Percentiles rank a stretch among this genome's conserved stretches.
Evolutionary conservation across 1,140 invertebrate genomes (phyloP).

Genomic region (Arctopsyche grandis): DNA sequence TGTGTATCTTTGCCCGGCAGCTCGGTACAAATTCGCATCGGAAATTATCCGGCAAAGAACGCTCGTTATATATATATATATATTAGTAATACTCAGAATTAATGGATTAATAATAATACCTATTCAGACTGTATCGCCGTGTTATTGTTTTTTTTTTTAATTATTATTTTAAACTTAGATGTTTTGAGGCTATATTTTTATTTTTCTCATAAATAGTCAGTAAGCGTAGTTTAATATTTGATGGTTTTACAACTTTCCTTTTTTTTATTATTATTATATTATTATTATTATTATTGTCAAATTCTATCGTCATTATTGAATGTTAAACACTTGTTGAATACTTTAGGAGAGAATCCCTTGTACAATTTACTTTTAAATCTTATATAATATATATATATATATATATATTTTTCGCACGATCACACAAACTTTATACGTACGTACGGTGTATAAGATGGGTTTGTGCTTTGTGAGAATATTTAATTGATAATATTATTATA

Average conservation of each 20-base stretch:
- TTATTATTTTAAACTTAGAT: neutral
- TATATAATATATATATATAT: too few relatives aligned
- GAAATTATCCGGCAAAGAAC: too few relatives aligned
- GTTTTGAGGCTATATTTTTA: conserved; percentile 43
- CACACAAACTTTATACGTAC: too few relatives aligned
- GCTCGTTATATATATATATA: too few relatives aligned
- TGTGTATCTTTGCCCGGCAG: too few relatives aligned
- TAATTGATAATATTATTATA: neutral
- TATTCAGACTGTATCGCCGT: conserved; percentile 11
- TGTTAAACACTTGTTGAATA: conserved; percentile 2
- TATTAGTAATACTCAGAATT: too few relatives aligned
- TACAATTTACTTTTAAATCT: conserved; percentile 6
- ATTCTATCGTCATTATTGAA: neutral
- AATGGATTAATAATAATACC: neutral
- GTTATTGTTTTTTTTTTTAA: conserved; percentile 35
- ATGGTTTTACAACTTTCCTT: neutral
- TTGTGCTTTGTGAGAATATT: too few relatives aligned
- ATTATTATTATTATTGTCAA: conserved; percentile 6
- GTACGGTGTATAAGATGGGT: too few relatives aligned
- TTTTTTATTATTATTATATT: conserved; percentile 23
- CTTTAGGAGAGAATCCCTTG: conserved; percentile 11
- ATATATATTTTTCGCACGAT: neutral
- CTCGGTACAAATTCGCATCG: too few relatives aligned
- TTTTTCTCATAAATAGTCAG: conserved; percentile 20
- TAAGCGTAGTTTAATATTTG: conserved; percentile 18